These are phyloP conservation scores for Trissolcus brochymenae DNA, from an alignment of 2,888 invertebrate genomes.

Conservation along the genomic window DNA sequence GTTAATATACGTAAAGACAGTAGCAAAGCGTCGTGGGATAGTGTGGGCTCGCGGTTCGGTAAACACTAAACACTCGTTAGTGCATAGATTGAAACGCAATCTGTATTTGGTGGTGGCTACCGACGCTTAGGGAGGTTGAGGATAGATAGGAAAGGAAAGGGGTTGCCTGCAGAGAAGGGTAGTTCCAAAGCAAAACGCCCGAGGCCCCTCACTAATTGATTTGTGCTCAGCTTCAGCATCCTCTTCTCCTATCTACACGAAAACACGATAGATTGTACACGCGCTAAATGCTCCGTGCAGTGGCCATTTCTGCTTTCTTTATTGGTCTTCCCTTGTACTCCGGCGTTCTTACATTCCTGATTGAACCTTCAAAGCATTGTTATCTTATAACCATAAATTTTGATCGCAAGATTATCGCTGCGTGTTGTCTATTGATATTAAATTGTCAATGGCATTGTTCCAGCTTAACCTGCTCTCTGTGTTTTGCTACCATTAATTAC, in stretches of 20 bases:
- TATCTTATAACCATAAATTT: slow-evolving; percentile 63
- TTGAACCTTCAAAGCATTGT: slow-evolving; percentile 70
- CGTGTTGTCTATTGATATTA: slow-evolving; percentile 12
- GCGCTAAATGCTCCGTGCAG: slow-evolving; percentile 55
- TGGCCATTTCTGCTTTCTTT: slow-evolving; percentile 55
- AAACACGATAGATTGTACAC: slow-evolving; percentile 64
- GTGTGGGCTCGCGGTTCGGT: slow-evolving; percentile 72
- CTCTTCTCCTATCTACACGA: slow-evolving; percentile 60
- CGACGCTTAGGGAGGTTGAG: slow-evolving; percentile 59
- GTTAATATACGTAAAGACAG: slow-evolving; percentile 68
- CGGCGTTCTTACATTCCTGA: slow-evolving; percentile 59
- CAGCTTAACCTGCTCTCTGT: not conserved
- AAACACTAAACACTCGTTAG: slow-evolving; percentile 76
- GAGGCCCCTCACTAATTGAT: slow-evolving; percentile 71
- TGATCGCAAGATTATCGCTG: slow-evolving; percentile 40
- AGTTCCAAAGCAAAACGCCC: slow-evolving; percentile 66
- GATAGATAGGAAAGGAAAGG: slow-evolving; percentile 59
- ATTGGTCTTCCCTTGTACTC: slow-evolving; percentile 38
- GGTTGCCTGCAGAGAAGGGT: slow-evolving; percentile 63
- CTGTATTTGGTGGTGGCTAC: slow-evolving; percentile 71
- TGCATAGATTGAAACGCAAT: slow-evolving; percentile 75
- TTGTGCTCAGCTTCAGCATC: slow-evolving; percentile 69
- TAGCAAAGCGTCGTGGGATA: slow-evolving; percentile 65
- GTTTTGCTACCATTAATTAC: not conserved
- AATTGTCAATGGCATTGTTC: slow-evolving; percentile 1